Evolutionary conservation across 2,797 vertebrate genomes (phyloP).

Genomic region (Sus cebifrons): DNA sequence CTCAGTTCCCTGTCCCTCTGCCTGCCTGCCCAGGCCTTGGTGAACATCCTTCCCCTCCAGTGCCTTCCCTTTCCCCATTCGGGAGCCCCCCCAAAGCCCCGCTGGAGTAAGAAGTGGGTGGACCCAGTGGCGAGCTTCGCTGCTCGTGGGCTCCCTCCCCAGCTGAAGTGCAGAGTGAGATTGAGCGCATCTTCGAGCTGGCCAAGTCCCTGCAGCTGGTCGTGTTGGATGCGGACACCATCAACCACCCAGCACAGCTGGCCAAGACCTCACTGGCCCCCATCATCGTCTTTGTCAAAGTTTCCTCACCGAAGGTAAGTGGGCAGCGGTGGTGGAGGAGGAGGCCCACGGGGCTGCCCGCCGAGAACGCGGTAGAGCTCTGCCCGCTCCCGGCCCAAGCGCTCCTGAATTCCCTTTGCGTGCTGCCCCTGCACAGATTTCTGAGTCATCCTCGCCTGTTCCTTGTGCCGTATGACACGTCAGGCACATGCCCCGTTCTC

Average conservation of each 20-base stretch:
- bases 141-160: neutral
- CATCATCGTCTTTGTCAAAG: conserved; percentile 97
- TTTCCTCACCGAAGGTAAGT: conserved; percentile 97
- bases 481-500: neutral
- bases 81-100: neutral
- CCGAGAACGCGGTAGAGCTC: neutral
- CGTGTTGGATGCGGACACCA: conserved; percentile 97
- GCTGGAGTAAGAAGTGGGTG: neutral
- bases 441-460: neutral
- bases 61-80: neutral
- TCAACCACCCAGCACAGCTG: conserved; percentile 97
- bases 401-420: neutral
- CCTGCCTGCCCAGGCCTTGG: conserved; percentile 45
- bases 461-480: neutral
- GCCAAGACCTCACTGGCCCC: conserved; percentile 98
- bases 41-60: neutral
- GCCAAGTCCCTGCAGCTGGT: conserved; percentile 98
- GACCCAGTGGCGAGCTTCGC: neutral
- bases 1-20: neutral
- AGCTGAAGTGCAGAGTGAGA: conserved; percentile 99
- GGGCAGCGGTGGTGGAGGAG: accelerated
- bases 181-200: conserved; percentile 98
- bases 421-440: neutral
- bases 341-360: neutral
- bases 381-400: neutral